Evolutionary conservation across 23 tunicate genomes (phyloP), one percentile per base, ranked within the genome.

Genomic region (Diplosoma virens): DNA sequence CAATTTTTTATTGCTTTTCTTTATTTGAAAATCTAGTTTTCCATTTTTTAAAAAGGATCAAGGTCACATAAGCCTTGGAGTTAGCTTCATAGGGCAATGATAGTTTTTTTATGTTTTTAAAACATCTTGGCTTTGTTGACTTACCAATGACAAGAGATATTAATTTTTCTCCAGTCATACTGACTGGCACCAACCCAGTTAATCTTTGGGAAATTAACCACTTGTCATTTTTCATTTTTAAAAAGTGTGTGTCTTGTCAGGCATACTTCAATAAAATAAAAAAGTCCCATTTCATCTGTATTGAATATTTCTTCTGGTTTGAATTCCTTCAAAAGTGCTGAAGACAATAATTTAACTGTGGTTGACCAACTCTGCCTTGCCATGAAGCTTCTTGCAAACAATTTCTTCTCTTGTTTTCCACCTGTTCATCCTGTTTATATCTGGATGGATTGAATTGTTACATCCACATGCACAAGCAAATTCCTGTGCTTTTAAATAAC

Each of bases 361-460:
- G 71, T 65, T 36, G 11, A 65, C 36, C 11, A 22, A 65, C 36
- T 26, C 71, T 27, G 71, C 35, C 20, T 65, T 36, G 20, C 71
- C 36, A 65, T 65, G 36, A 29, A 65, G 20, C 36, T 65, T 65
- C n/a, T 65, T 65, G 36, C 71, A 65, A 25, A 65, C 20, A 9
- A 65, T 22, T 65, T 65, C 71, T 36, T 65, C 37, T 65, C 71
- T 65, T 65, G 14, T 20, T n/a, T 24, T 65, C 36, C 71, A 65
- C 3, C 36, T 11, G 20, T 65, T 65, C 11, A 65, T 5, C 71
- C 71, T 25, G 71, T 65, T 65, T n/a, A 65, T 65, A 28, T 65
- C 71, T 14, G 29, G 11, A 11, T 29, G 11, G 7, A 25, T 28
- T 4, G 16, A 5, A 22, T 65, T 31, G 9, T 65, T 22, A 28